Evolutionary conservation across 2,113 vertebrate species (phyloP).

Genomic region (Hemiprocne comata): DNA sequence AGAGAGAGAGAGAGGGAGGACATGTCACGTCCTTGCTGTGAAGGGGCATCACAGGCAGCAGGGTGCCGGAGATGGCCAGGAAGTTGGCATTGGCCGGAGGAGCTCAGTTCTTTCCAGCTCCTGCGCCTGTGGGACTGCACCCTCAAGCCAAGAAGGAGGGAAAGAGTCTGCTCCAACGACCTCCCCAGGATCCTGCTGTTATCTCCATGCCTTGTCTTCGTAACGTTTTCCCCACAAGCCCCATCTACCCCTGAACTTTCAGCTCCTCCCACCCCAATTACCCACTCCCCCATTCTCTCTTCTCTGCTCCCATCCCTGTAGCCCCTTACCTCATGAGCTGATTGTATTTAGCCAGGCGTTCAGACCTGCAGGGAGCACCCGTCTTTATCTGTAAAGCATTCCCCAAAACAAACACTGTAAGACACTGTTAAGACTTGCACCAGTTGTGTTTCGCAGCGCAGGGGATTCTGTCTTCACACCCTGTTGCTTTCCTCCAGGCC

Average conservation of each 20-base stretch:
- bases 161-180: neutral
- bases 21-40: neutral
- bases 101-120: neutral
- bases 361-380: constrained; percentile 92
- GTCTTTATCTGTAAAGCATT: constrained; percentile 89
- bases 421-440: neutral
- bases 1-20: neutral
- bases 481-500: neutral
- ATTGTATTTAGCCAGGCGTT: constrained; percentile 94
- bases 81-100: neutral
- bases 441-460: neutral
- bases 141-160: neutral
- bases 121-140: neutral
- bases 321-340: constrained; percentile 91
- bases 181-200: fast-evolving
- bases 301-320: neutral
- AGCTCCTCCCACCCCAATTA: neutral
- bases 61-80: neutral
- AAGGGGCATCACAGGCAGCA: neutral
- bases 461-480: neutral
- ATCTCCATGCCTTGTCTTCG: neutral
- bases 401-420: constrained; percentile 28
- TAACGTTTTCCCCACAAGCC: neutral
- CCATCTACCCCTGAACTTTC: neutral
- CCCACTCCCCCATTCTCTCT: neutral